Base-by-base conservation (phyloP, 2,888 invertebrate genomes). In the Apomyelois bistriatella region DNA sequence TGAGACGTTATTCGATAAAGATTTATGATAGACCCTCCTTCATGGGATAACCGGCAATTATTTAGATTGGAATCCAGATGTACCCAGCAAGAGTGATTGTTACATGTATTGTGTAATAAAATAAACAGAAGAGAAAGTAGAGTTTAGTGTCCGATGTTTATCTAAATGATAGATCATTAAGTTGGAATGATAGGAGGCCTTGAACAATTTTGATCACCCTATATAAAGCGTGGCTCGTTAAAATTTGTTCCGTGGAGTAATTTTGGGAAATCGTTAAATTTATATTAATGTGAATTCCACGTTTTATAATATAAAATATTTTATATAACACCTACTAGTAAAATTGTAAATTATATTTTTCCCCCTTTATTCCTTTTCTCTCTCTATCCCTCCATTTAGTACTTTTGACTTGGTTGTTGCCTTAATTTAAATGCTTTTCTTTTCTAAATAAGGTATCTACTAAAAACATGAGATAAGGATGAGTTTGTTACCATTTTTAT, bases 1-100 rank as follows among this genome's bases (percentile, higher is more conserved):
- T 56, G 53, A 60, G 58, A 47, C 52, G 76, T 72, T 73, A 64
- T 73, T 70, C 76, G 72, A 80, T 84, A 79, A 74, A 85, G 82
- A 87, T 85, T 84, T 87, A 85, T 79, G 75, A 70, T 74, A 73
- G 65, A 72, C 71, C 70, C 73, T 72, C 70, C 69, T 70, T 65
- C 66, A 55, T 67, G 64, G 70, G 55, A 71, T 64, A 64, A 69
- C 76, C 72, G 71, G 71, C 71, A 79, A 83, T 83, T 82, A 82
- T 72, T 73, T 68, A 65, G 66, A 74, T 75, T 69, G 70, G 69
- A 69, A 68, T 65, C 64, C 65, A 60, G 60, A 61, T 59, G 63
- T 62, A 64, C 65, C 60, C 67, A 55, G 64, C 70, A 63, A 69
- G 59, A 59, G 61, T 61, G 63, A 68, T 69, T 65, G 68, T 67